Conservation (phyloP, 2,888 invertebrate species). For the Clepsis dumicolana region DNA sequence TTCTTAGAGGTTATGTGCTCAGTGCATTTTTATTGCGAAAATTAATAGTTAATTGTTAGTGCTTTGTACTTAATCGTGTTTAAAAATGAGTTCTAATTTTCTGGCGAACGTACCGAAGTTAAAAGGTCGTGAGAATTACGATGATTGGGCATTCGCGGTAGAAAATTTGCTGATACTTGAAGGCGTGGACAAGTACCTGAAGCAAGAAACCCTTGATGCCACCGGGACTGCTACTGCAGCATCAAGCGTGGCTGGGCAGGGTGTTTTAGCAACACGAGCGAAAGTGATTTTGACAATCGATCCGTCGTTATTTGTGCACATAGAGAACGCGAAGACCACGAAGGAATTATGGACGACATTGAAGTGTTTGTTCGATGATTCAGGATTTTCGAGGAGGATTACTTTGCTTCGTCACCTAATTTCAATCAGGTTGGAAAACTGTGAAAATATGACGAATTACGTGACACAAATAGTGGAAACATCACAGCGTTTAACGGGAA, state of each 20-base stretch:
- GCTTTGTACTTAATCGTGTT: too few relatives aligned
- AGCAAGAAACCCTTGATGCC: too few relatives aligned
- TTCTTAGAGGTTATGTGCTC: too few relatives aligned
- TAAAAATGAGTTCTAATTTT: too few relatives aligned
- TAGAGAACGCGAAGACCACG: constrained; percentile 46
- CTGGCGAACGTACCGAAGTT: constrained; percentile 9
- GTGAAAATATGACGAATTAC: constrained; percentile 13
- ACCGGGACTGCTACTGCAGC: too few relatives aligned
- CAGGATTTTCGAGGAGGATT: constrained; percentile 36
- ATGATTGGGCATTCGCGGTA: constrained; percentile 12
- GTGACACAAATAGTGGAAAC: constrained; percentile 37
- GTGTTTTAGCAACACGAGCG: constrained; percentile 14
- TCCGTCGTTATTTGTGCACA: constrained; percentile 49
- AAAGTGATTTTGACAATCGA: constrained; percentile 17
- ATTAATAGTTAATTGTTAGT: too few relatives aligned
- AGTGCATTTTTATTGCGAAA: too few relatives aligned
- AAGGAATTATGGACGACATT: constrained; percentile 49
- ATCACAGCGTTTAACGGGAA: constrained; percentile 18
- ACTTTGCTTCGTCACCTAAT: constrained; percentile 35
- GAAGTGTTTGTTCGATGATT: constrained; percentile 48
- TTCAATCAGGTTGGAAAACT: constrained; percentile 18
- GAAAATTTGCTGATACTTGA: constrained; percentile 20
- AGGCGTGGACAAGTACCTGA: constrained; percentile 2
- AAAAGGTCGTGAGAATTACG: constrained; percentile 11
- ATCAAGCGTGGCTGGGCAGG: neutral